Conservation (phyloP, 2,797 vertebrate species). For the Furcifer pardalis region DNA sequence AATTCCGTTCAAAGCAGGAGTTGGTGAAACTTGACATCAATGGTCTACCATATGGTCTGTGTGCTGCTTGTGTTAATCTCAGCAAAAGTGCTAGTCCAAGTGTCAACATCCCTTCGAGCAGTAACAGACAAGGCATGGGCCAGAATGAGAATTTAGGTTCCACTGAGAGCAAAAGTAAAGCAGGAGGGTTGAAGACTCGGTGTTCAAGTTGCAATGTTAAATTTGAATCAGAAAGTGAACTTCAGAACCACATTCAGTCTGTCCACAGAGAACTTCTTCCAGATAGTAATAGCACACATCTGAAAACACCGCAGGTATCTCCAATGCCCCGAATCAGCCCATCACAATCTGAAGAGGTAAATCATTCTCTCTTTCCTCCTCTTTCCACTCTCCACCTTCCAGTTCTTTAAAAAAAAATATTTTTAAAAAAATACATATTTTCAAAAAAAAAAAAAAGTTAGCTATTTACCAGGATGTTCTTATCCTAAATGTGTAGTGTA, state of each 20-base stretch:
- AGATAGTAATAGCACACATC: constrained; percentile 87
- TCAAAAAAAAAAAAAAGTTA: constrained; percentile 48
- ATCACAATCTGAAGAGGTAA: constrained; percentile 98
- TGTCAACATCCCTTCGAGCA: constrained; percentile 76
- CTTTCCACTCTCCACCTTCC: constrained; percentile 8
- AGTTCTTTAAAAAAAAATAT: neutral
- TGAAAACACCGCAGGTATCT: constrained; percentile 96
- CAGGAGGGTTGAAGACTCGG: constrained; percentile 88
- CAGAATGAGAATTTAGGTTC: constrained; percentile 90
- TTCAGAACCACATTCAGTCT: constrained; percentile 94
- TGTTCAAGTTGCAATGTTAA: constrained; percentile 98
- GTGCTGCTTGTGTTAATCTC: constrained; percentile 89
- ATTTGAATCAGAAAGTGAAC: constrained; percentile 95
- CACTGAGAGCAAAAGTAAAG: constrained; percentile 89
- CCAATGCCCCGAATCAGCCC: constrained; percentile 98
- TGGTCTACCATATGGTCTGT: constrained; percentile 95
- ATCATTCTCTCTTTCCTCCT: constrained; percentile 55
- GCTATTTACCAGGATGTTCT: constrained; percentile 60
- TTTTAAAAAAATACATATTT: constrained; percentile 23
- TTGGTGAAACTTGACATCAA: constrained; percentile 98
- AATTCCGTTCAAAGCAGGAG: constrained; percentile 95
- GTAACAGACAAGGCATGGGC: constrained; percentile 79
- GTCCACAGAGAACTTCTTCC: constrained; percentile 91
- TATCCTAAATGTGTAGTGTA: constrained; percentile 60
- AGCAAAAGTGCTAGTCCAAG: constrained; percentile 89